Evolutionary conservation across 2,797 vertebrate species (phyloP).

Genomic region (Pangasius djambal): DNA sequence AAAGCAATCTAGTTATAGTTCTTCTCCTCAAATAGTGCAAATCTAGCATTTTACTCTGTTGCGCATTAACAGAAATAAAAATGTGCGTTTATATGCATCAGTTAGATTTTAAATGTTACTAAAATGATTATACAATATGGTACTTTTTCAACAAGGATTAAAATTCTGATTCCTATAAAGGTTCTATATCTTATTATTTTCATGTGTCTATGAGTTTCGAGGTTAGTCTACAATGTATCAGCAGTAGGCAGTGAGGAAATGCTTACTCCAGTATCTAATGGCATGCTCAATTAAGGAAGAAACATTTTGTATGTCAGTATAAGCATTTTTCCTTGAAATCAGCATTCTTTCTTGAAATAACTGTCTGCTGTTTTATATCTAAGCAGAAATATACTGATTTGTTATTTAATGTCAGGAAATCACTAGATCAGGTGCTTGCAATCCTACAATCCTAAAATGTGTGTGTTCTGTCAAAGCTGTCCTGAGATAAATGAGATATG

Average conservation of each 20-base stretch:
- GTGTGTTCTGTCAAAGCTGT: not conserved
- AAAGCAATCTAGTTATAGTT: not conserved
- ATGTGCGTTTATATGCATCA: not conserved
- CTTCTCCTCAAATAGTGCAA: not conserved
- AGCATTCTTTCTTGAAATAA: not conserved
- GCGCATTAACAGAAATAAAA: not conserved
- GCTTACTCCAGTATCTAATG: not conserved
- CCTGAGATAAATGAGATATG: not conserved
- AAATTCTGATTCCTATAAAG: not conserved
- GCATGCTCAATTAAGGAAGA: not conserved
- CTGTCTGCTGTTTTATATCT: not conserved
- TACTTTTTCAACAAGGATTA: not conserved
- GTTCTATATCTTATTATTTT: not conserved
- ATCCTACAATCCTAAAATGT: not conserved
- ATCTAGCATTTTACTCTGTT: not conserved
- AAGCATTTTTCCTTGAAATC: not conserved
- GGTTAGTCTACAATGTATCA: not conserved
- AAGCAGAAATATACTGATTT: not conserved
- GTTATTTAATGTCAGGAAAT: not conserved
- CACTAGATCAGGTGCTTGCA: not conserved
- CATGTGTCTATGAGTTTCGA: not conserved
- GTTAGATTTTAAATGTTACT: not conserved
- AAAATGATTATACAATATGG: not conserved
- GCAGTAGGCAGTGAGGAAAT: not conserved
- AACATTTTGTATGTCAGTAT: not conserved